Evolutionary conservation across 1,140 invertebrate genomes (phyloP).

Genomic region (Drosophila albomicans): DNA sequence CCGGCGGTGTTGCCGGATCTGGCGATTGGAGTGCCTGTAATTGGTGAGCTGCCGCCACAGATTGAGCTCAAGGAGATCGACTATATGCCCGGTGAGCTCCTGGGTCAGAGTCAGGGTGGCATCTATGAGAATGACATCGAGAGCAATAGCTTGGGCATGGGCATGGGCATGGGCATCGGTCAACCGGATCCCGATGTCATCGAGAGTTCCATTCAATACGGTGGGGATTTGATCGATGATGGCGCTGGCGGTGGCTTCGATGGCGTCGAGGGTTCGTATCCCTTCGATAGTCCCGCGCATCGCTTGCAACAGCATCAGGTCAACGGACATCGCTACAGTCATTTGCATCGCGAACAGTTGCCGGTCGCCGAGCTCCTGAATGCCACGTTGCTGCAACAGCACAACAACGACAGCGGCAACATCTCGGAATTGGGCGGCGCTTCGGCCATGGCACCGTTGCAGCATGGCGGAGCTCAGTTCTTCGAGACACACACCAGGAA

Average conservation of each 20-base stretch:
- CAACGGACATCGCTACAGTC: constrained; percentile 55
- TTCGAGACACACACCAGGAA: constrained; percentile 49
- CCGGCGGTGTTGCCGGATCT: constrained; percentile 81
- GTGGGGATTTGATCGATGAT: constrained; percentile 80
- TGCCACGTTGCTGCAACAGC: constrained; percentile 59
- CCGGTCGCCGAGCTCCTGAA: constrained; percentile 68
- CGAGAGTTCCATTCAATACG: constrained; percentile 81
- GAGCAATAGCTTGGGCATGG: constrained; percentile 54
- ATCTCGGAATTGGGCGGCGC: constrained; percentile 8
- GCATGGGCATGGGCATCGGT: constrained; percentile 32
- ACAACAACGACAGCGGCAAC: constrained; percentile 29
- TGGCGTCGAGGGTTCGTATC: constrained; percentile 79
- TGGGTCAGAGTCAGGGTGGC: constrained; percentile 35
- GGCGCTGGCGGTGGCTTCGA: constrained; percentile 79
- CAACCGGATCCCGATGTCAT: constrained; percentile 46
- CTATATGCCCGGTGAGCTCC: constrained; percentile 77
- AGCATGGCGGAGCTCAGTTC: constrained; percentile 40
- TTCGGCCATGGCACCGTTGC: constrained; percentile 64
- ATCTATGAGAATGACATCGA: constrained; percentile 69
- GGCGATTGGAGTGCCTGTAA: constrained; percentile 82
- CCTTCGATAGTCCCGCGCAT: constrained; percentile 70
- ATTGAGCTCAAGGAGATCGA: constrained; percentile 84
- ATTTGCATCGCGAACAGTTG: constrained; percentile 75
- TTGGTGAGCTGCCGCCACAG: constrained; percentile 83
- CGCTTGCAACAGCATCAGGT: constrained; percentile 38